phyloP scores from a whole-genome alignment of 2,797 vertebrate species.

The Sandelia bainsii region DNA sequence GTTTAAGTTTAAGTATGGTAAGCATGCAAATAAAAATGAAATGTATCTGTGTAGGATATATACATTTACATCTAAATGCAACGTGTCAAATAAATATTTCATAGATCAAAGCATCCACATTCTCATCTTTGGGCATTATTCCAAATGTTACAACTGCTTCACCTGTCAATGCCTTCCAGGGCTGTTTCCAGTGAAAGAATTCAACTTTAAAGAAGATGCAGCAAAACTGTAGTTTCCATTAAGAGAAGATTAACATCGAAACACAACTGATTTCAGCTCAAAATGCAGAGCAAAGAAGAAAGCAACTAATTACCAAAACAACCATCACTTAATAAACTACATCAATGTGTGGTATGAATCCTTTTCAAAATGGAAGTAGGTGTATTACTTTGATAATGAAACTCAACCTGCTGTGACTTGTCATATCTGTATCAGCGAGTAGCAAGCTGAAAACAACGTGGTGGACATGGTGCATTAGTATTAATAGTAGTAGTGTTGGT shows the following conservation, averaged over 20 bases:
- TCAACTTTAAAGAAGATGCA: background rate
- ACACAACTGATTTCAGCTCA: background rate
- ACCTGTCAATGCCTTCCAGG: background rate
- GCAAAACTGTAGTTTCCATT: background rate
- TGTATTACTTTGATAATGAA: constrained; percentile 7
- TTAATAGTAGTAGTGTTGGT: constrained; percentile 7
- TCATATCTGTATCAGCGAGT: constrained; percentile 15
- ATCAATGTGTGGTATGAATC: background rate
- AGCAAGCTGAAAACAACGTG: constrained; percentile 39
- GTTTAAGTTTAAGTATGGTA: too few species aligned
- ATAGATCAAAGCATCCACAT: background rate
- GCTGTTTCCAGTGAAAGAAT: background rate
- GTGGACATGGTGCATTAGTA: constrained; percentile 23
- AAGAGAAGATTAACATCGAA: background rate
- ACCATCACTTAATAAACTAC: background rate
- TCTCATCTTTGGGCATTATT: background rate
- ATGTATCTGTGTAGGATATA: too few species aligned
- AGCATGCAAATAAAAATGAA: too few species aligned
- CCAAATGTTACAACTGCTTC: background rate
- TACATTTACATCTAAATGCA: background rate
- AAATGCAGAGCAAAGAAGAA: background rate
- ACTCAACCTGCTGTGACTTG: constrained; percentile 9
- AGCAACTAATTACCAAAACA: background rate
- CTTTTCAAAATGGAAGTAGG: background rate
- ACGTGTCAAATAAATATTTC: background rate